Conservation (phyloP, 2,888 invertebrate genomes). For the Limulus polyphemus region DNA sequence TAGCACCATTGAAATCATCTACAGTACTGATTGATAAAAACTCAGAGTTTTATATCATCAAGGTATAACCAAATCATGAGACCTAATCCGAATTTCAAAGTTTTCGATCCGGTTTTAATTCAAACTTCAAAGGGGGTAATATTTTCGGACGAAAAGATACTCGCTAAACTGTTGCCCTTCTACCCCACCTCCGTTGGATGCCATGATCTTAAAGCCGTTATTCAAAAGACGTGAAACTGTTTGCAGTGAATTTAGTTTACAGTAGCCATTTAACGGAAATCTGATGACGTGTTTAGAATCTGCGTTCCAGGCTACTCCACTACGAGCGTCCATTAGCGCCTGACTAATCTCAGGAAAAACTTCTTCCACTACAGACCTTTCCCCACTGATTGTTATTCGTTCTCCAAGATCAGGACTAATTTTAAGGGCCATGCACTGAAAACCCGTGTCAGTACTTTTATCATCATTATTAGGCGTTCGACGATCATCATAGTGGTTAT, state of each 20-base stretch:
- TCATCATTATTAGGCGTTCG: not conserved
- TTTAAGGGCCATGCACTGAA: constrained; percentile 66
- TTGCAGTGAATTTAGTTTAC: constrained; percentile 78
- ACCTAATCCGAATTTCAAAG: too few species aligned
- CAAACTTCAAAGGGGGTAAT: constrained; percentile 17
- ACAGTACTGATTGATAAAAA: too few species aligned
- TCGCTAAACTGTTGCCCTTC: constrained; percentile 82
- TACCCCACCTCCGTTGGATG: constrained; percentile 73
- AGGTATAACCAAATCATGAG: too few species aligned
- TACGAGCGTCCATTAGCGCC: constrained; percentile 63
- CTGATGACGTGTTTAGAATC: constrained; percentile 65
- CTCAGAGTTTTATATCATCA: too few species aligned
- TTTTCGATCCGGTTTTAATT: too few species aligned
- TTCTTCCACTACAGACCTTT: constrained; percentile 59
- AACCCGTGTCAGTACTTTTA: constrained; percentile 33
- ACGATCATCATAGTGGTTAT: constrained; percentile 3
- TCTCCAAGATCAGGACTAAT: constrained; percentile 69
- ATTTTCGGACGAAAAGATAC: constrained; percentile 58
- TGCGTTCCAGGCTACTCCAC: constrained; percentile 65
- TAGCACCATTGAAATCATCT: too few species aligned
- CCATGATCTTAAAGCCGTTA: constrained; percentile 61
- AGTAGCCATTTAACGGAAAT: constrained; percentile 75
- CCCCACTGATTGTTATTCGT: constrained; percentile 66
- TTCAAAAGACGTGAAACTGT: constrained; percentile 68
- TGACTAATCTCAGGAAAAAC: constrained; percentile 49